Evolutionary conservation across 1,140 invertebrate species (phyloP).

Genomic region (Drosophila orosa): DNA sequence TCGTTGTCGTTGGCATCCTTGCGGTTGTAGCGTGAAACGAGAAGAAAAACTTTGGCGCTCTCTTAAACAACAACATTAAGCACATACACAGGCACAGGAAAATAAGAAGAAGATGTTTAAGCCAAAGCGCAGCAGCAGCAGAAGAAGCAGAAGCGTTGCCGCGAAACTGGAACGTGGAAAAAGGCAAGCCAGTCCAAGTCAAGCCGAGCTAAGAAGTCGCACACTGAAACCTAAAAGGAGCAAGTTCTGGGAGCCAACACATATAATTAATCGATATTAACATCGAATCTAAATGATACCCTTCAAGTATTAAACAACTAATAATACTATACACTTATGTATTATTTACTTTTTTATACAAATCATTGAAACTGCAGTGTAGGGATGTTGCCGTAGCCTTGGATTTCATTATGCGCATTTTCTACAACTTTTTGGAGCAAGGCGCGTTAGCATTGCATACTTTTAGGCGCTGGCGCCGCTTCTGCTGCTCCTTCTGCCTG

Average conservation of each 20-base stretch:
- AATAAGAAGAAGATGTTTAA: conserved; percentile 24
- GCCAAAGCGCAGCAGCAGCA: conserved; percentile 24
- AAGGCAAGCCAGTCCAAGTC: conserved; percentile 64
- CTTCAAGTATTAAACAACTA: neutral
- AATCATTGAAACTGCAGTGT: neutral
- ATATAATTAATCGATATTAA: neutral
- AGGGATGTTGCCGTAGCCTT: conserved; percentile 49
- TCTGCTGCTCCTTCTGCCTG: conserved; percentile 12
- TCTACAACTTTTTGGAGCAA: conserved; percentile 68
- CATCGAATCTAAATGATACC: neutral
- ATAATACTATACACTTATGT: no score
- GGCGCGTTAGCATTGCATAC: conserved; percentile 77
- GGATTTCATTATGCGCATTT: conserved; percentile 83
- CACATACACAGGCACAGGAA: conserved; percentile 3
- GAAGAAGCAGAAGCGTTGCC: conserved; percentile 34
- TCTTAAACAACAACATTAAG: conserved; percentile 59
- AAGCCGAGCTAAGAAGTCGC: conserved; percentile 66
- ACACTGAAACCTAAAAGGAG: conserved; percentile 13
- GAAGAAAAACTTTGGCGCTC: conserved; percentile 75
- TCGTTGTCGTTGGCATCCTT: conserved; percentile 52
- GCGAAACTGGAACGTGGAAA: conserved; percentile 65
- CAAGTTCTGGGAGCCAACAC: neutral
- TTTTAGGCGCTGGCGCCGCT: conserved; percentile 60
- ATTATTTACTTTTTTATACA: no score
- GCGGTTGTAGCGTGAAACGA: conserved; percentile 72